Evolutionary conservation across 2,113 vertebrate genomes (phyloP).

Genomic region (Enhydra lutris): DNA sequence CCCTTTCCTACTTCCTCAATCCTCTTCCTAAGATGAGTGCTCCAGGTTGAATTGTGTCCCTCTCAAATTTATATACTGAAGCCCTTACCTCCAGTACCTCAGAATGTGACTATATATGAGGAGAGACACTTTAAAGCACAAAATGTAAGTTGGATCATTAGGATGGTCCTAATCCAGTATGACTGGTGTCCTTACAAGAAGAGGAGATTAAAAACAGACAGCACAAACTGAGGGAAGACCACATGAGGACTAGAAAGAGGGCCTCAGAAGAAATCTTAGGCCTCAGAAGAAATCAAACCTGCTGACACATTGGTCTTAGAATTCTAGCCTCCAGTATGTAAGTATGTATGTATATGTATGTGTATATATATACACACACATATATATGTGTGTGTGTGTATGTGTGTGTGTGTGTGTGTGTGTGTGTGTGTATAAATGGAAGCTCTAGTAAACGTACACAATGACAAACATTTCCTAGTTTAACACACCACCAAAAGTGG

Average conservation of each 20-base stretch:
- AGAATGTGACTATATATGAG: not conserved
- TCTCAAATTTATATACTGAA: not conserved
- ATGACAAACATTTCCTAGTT: not conserved
- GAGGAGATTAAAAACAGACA: not conserved
- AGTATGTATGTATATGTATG: no score
- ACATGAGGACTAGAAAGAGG: not conserved
- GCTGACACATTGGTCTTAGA: not conserved
- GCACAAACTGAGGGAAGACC: not conserved
- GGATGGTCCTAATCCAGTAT: not conserved
- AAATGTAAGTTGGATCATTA: not conserved
- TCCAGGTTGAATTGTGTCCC: not conserved
- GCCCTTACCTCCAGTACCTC: not conserved
- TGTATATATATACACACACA: no score
- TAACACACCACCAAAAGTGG: not conserved
- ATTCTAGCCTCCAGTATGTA: not conserved
- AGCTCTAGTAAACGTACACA: not conserved
- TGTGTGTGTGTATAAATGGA: not conserved
- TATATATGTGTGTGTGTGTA: no score
- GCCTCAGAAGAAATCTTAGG: not conserved
- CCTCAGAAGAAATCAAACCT: not conserved
- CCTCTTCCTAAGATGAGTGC: not conserved
- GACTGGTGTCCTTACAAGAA: not conserved
- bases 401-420: no score
- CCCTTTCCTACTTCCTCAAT: not conserved
- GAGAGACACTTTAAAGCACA: not conserved